phyloP scores from a whole-genome alignment of 2,113 vertebrate genomes.

The Arothron firmamentum region DNA sequence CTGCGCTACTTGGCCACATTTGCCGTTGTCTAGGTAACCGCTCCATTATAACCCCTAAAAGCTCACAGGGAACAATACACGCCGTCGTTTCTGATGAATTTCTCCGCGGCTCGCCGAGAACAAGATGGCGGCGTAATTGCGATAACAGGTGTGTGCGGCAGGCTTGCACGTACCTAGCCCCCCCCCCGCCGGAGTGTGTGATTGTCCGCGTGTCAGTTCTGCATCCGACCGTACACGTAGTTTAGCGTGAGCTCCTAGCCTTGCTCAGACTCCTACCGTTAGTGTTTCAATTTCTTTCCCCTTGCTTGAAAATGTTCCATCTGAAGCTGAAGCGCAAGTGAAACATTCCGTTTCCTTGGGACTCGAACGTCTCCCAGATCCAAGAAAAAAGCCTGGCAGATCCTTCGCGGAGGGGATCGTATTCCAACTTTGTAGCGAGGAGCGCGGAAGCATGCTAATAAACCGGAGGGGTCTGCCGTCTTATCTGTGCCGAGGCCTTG shows the following conservation, averaged over 20 bases:
- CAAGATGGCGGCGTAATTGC: conserved; percentile 59
- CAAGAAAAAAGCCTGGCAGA: conserved; percentile 26
- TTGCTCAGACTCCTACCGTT: conserved; percentile 40
- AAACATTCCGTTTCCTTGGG: conserved; percentile 31
- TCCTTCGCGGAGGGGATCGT: conserved; percentile 32
- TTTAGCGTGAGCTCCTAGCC: conserved; percentile 12
- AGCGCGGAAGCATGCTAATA: conserved; percentile 20
- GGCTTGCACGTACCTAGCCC: conserved; percentile 29
- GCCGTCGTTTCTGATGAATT: conserved; percentile 59
- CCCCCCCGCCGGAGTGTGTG: conserved; percentile 14
- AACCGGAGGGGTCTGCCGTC: conserved; percentile 23
- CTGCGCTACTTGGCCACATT: conserved; percentile 46
- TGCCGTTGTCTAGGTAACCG: conserved; percentile 58
- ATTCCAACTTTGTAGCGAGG: conserved; percentile 37
- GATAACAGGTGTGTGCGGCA: conserved; percentile 37
- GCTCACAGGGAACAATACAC: conserved; percentile 54
- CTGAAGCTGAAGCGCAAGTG: conserved; percentile 33
- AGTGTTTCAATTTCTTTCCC: conserved; percentile 16
- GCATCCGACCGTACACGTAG: conserved; percentile 42
- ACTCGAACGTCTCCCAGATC: conserved; percentile 31
- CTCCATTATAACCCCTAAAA: conserved; percentile 56
- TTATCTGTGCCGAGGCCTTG: conserved; percentile 23
- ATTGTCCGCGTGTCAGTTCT: conserved; percentile 33
- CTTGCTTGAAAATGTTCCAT: conserved; percentile 22
- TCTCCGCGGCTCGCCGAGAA: conserved; percentile 42